Conservation (phyloP, 2,797 vertebrate genomes). For the Parauchenoglanis punctatus region DNA sequence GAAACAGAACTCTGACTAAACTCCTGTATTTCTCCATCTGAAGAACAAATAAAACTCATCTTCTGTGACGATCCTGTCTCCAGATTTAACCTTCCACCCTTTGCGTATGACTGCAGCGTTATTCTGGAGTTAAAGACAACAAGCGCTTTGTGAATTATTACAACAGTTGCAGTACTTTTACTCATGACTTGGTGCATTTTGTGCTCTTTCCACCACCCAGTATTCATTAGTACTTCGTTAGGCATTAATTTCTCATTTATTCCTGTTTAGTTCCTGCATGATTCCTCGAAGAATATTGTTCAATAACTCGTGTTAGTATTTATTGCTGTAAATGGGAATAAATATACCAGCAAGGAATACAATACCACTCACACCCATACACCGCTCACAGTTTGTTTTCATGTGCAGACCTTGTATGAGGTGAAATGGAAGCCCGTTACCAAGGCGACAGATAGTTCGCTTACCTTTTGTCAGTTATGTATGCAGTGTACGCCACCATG, state of each 20-base stretch:
- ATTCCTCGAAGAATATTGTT: background rate
- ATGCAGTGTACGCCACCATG: slow-evolving; percentile 10
- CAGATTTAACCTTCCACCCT: background rate
- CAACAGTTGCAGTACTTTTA: too few relatives aligned
- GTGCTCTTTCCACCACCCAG: too few relatives aligned
- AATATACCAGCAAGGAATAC: background rate
- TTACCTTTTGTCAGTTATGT: slow-evolving; percentile 24
- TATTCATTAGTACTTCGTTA: background rate
- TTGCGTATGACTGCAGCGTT: background rate
- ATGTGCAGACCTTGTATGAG: background rate
- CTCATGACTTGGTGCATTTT: background rate
- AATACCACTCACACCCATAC: slow-evolving; percentile 11
- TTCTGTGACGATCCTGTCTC: background rate
- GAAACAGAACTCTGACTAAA: background rate
- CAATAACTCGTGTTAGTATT: background rate
- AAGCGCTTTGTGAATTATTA: background rate
- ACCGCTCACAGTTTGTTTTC: slow-evolving; percentile 11
- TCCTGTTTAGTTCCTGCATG: too few relatives aligned
- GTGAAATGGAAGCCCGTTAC: slow-evolving; percentile 27
- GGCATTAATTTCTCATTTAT: background rate
- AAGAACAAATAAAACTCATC: background rate
- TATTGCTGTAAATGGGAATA: background rate
- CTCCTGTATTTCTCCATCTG: background rate
- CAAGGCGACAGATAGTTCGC: slow-evolving; percentile 43
- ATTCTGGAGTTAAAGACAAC: background rate